A percentile compares a stretch with the other conserved stretches of the same genome.
Evolutionary conservation across 2,797 vertebrate genomes (phyloP).

Genomic region (Triplophysa yarkandensis): DNA sequence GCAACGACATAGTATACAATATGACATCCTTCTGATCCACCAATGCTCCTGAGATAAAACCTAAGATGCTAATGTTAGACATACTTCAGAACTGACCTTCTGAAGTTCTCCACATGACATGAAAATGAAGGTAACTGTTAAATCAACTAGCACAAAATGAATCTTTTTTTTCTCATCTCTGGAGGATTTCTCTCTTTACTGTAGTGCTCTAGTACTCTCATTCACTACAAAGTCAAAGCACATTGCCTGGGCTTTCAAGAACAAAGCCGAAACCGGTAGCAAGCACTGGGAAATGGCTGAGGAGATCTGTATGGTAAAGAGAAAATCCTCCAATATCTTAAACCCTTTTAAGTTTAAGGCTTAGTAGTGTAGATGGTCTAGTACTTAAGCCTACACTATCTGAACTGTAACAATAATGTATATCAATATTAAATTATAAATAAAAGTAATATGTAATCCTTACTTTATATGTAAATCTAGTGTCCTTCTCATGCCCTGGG

Average conservation of each 20-base stretch:
- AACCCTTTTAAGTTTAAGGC: neutral
- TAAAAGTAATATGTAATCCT: no score
- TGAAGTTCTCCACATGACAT: neutral
- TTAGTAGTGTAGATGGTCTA: neutral
- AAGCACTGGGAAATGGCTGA: slow-evolving; percentile 39
- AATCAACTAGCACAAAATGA: slow-evolving; percentile 24
- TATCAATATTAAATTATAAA: no score
- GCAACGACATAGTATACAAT: neutral
- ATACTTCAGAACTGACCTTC: neutral
- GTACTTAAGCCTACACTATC: no score
- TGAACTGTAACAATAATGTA: no score
- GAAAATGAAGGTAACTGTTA: slow-evolving; percentile 19
- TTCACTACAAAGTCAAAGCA: slow-evolving; percentile 54
- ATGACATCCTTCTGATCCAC: neutral
- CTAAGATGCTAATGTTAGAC: neutral
- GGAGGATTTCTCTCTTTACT: slow-evolving; percentile 24
- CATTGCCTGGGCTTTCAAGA: slow-evolving; percentile 51
- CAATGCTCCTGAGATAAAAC: neutral
- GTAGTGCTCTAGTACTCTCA: slow-evolving; percentile 49
- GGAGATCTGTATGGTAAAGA: slow-evolving; percentile 18
- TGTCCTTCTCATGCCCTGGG: no score
- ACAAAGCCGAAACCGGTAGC: slow-evolving; percentile 54
- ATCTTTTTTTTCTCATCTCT: slow-evolving; percentile 37
- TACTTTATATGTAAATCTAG: no score
- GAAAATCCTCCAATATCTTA: slow-evolving; percentile 5